phyloP scores from a whole-genome alignment of 2,113 vertebrate genomes.

The Dipodomys stephensi region DNA sequence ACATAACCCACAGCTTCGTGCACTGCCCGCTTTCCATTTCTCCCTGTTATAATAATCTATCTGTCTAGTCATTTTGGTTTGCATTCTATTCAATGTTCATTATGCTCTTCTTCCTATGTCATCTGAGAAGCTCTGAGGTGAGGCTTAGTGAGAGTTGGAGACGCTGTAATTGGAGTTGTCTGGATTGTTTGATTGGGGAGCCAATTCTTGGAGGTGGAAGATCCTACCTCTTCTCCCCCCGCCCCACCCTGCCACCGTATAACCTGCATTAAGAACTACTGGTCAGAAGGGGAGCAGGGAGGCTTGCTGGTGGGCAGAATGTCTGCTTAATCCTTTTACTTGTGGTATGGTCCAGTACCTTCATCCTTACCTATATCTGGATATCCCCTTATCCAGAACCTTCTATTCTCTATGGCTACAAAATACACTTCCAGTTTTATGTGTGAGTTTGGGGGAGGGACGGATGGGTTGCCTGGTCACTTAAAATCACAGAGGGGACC shows the following conservation, averaged over 20 bases:
- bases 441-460: neutral
- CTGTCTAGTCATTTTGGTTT: neutral
- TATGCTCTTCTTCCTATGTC: neutral
- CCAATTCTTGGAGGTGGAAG: neutral
- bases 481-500: neutral
- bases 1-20: neutral
- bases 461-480: neutral
- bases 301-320: neutral
- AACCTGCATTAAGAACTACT: neutral
- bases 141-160: neutral
- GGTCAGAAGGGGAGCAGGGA: neutral
- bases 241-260: neutral
- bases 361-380: neutral
- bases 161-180: constrained; percentile 1
- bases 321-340: neutral
- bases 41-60: too few relatives aligned
- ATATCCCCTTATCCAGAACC: neutral
- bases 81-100: neutral
- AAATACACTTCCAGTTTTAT: neutral
- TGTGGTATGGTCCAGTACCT: neutral
- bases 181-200: neutral
- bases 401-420: neutral
- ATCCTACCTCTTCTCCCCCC: neutral
- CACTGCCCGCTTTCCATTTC: neutral
- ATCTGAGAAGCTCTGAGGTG: neutral